Evolutionary conservation across 2,888 invertebrate genomes (phyloP), one percentile per base, ranked within the genome.

Genomic region (Microchrysa polita): DNA sequence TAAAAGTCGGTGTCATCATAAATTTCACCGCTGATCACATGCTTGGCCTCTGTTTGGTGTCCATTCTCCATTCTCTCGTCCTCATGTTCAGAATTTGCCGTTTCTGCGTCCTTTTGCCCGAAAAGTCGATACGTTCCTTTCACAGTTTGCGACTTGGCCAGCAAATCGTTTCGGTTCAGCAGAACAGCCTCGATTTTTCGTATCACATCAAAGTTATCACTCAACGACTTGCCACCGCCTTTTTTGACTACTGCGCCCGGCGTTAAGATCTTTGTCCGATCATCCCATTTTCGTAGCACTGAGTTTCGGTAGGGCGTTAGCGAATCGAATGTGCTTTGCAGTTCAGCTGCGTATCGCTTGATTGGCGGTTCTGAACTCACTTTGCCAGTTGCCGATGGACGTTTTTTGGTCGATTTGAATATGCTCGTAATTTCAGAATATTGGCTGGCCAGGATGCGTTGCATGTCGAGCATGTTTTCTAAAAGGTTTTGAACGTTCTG

Each of bases 1-100:
- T 98, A 98, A 83, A 98, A 98, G 82, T 98, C 98, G 80, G 93
- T 94, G 81, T 98, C 98, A 83, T 98, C 97, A 86, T 95, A 98
- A 80, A 98, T 93, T 85, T 98, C 94, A 0, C 87, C 80, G 80
- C 94, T 91, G 77, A 90, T 89, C 78, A 91, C 90, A 78, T 89
- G 89, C 74, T 85, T 81, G 67, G 86, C 85, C 77, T 85, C 86
- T 18, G 85, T 80, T 67, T 83, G 81, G 77, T 79, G 83, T 12
- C 76, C 79, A 2, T 80, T 77, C 1, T 79, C 80, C 75, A 82
- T 83, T 18, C 77, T 79, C 2, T 80, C 77, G 0, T 78, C 79
- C 73, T 82, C 83, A 18, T 76, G 75, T 60, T 80, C 80, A 78
- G 80, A 81, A 52, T 79, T 77, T 34, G 75, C 72, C 20, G 65